Percentiles rank a stretch among this genome's conserved stretches.
phyloP scores from a whole-genome alignment of 2,888 invertebrate species.

The Germaria angustata region DNA sequence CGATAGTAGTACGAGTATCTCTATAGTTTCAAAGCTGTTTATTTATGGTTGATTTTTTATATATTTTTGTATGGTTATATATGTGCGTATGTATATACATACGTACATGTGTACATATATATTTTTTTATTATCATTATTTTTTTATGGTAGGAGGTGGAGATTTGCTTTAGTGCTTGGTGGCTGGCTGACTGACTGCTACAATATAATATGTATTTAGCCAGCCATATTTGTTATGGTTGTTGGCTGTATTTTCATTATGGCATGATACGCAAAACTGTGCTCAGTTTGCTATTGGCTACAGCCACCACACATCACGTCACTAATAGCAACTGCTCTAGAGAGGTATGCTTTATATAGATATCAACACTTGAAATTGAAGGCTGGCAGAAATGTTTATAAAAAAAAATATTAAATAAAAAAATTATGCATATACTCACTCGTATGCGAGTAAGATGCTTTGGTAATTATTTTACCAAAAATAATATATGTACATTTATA shows the following conservation, averaged over 20 bases:
- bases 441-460: background rate
- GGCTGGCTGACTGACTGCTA: constrained; percentile 41
- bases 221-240: constrained; percentile 66
- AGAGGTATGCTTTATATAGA: constrained; percentile 40
- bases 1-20: background rate
- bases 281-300: constrained; percentile 55
- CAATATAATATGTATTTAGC: constrained; percentile 56
- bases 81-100: background rate
- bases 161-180: constrained; percentile 51
- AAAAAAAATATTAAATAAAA: background rate
- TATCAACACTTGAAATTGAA: constrained; percentile 57
- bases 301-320: constrained; percentile 19
- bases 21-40: constrained; percentile 27
- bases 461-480: background rate
- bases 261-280: constrained; percentile 48
- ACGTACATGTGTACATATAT: too few species aligned
- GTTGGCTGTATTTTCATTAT: constrained; percentile 35
- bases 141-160: constrained; percentile 65
- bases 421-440: background rate
- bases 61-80: background rate
- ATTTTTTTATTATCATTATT: constrained; percentile 24
- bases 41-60: constrained; percentile 30
- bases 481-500: too few species aligned
- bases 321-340: constrained; percentile 6
- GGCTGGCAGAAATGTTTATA: constrained; percentile 20